Conservation (phyloP, 30 jellyfish, hydroid and myxozoan genomes). For the Chrysaora quinquecirrha region DNA sequence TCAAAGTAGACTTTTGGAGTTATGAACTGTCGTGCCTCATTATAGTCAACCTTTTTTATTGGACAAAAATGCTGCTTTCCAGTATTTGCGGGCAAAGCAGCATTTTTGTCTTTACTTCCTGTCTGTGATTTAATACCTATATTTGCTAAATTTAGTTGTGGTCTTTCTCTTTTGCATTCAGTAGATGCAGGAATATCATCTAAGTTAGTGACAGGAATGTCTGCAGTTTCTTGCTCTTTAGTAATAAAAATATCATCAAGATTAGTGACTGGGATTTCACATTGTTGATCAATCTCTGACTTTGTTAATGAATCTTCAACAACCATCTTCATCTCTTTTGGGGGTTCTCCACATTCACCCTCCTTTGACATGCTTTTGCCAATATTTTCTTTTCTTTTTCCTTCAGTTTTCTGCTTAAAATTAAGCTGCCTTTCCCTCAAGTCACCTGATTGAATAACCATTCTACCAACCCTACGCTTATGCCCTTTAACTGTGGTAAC, state of each 20-base stretch:
- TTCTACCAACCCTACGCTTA: conserved; percentile 34
- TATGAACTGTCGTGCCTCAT: conserved; percentile 54
- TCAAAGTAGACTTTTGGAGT: conserved; percentile 61
- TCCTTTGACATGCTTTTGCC: neutral
- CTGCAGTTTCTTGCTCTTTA: neutral
- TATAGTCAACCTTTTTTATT: conserved; percentile 45
- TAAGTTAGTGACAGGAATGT: conserved; percentile 45
- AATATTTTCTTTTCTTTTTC: neutral
- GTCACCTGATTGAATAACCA: conserved; percentile 40
- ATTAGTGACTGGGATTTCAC: conserved; percentile 42
- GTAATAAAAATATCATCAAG: conserved; percentile 32
- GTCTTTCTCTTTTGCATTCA: neutral
- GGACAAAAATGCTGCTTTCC: conserved; percentile 6
- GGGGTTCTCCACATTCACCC: neutral
- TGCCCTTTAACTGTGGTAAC: neutral
- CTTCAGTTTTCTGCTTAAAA: neutral
- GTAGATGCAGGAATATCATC: conserved; percentile 25
- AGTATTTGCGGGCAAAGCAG: too few species aligned
- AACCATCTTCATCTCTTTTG: neutral
- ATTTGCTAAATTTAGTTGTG: neutral
- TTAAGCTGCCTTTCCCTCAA: conserved; percentile 37
- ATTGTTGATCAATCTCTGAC: neutral
- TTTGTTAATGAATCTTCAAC: neutral
- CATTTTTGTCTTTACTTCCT: neutral
- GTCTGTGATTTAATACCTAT: neutral